A percentile compares a stretch with the other conserved stretches of the same genome.
phyloP scores from a whole-genome alignment of 1,140 invertebrate species.

The Dinothrombium tinctorium region DNA sequence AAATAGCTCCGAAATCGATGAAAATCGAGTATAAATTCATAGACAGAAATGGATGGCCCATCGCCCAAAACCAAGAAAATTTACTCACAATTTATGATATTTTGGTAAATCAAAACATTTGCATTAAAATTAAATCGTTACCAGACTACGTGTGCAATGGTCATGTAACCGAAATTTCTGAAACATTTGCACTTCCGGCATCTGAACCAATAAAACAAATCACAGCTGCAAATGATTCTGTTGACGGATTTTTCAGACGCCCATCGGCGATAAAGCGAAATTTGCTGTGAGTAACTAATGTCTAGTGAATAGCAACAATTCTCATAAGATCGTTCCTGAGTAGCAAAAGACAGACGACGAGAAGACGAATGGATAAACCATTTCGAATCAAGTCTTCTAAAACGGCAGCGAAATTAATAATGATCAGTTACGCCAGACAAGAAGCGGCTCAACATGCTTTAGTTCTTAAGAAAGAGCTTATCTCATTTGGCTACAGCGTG shows the following conservation, averaged over 20 bases:
- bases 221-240: too few relatives aligned
- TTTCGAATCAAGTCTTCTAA: conserved; percentile 16
- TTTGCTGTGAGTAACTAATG: too few relatives aligned
- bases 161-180: neutral
- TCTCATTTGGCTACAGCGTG: conserved; percentile 20
- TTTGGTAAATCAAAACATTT: conserved; percentile 15
- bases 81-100: conserved; percentile 19
- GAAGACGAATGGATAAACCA: conserved; percentile 5
- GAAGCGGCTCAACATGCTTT: conserved; percentile 24
- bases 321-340: too few relatives aligned
- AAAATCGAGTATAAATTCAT: conserved; percentile 19
- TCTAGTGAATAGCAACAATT: too few relatives aligned
- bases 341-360: too few relatives aligned
- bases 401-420: conserved; percentile 19
- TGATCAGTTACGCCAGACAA: conserved; percentile 25
- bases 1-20: conserved; percentile 4
- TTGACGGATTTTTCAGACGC: neutral
- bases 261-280: conserved; percentile 5
- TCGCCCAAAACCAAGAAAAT: conserved; percentile 18
- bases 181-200: neutral
- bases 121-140: conserved; percentile 9
- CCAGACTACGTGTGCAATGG: neutral
- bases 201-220: conserved; percentile 11
- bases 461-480: conserved; percentile 21
- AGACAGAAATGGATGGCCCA: conserved; percentile 22